Conservation (phyloP, 2,888 invertebrate genomes). For the Agrotis puta region DNA sequence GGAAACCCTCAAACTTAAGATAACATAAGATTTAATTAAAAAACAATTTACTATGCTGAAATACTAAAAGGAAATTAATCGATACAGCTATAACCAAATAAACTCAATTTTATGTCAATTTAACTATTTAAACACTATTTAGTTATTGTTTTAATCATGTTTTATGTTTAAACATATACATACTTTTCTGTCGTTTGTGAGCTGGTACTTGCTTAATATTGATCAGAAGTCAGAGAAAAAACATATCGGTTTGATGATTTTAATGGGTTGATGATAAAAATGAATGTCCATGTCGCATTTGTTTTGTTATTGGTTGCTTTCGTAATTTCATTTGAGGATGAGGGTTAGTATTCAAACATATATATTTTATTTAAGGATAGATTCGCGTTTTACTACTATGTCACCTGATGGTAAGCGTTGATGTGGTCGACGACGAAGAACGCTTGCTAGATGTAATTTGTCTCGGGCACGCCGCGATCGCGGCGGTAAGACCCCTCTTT, state of each 20-base stretch:
- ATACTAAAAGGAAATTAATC: constrained; percentile 30
- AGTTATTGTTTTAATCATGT: constrained; percentile 4
- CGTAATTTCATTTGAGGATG: constrained; percentile 57
- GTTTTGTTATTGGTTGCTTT: constrained; percentile 53
- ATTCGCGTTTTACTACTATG: no score
- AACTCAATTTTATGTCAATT: constrained; percentile 27
- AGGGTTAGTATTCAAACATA: constrained; percentile 50
- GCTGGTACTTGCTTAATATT: constrained; percentile 12
- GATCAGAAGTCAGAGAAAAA: not conserved
- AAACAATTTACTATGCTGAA: constrained; percentile 25
- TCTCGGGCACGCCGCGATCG: no score
- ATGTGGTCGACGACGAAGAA: no score
- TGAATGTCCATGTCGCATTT: constrained; percentile 59
- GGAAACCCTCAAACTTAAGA: constrained; percentile 2
- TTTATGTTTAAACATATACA: not conserved
- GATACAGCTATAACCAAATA: constrained; percentile 19
- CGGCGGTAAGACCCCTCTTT: no score
- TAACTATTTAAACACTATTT: constrained; percentile 1
- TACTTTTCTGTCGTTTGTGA: not conserved
- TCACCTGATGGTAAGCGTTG: no score
- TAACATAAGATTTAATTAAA: constrained; percentile 12
- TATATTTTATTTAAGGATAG: not conserved
- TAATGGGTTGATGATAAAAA: constrained; percentile 47
- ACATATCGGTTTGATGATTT: not conserved
- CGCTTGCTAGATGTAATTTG: no score